phyloP scores from a whole-genome alignment of 2,888 invertebrate genomes.

The Caenorhabditis sp. region DNA sequence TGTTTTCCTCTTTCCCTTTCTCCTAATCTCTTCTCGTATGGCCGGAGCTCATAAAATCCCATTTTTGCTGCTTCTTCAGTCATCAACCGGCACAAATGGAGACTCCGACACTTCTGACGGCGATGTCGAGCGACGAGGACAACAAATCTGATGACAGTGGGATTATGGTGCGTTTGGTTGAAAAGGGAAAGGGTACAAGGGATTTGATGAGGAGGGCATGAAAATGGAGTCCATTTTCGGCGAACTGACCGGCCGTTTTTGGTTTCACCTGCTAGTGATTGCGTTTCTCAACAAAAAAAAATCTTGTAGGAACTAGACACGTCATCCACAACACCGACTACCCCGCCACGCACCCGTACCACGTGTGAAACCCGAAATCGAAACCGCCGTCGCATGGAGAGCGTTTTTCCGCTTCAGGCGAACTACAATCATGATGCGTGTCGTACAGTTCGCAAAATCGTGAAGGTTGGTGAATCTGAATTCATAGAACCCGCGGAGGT shows the following conservation, averaged over 20 bases:
- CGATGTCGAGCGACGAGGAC: conserved; percentile 3
- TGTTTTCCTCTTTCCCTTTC: background rate
- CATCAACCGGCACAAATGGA: too few relatives aligned
- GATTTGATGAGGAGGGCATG: too few relatives aligned
- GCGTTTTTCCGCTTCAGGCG: background rate
- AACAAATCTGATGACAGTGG: conserved; percentile 39
- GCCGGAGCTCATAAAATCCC: background rate
- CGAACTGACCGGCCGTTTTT: background rate
- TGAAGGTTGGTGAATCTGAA: conserved; percentile 37
- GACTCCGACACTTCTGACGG: too few relatives aligned
- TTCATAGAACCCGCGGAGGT: too few relatives aligned
- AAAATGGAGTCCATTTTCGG: too few relatives aligned
- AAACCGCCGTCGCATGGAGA: conserved; percentile 8
- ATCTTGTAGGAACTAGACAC: conserved; percentile 48
- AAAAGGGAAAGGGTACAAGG: background rate
- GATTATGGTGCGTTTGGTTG: conserved; percentile 23
- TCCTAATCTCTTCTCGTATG: background rate
- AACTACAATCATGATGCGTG: background rate
- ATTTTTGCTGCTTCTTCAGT: background rate
- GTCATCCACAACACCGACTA: conserved; percentile 18
- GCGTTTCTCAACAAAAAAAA: conserved; percentile 1
- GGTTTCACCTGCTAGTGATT: background rate
- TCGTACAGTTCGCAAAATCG: conserved; percentile 21
- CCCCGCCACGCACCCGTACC: conserved; percentile 12
- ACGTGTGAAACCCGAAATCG: background rate